A percentile compares a stretch with the other conserved stretches of the same genome.
Conservation (phyloP, 2,888 invertebrate genomes). For the Heliconius ethilla region DNA sequence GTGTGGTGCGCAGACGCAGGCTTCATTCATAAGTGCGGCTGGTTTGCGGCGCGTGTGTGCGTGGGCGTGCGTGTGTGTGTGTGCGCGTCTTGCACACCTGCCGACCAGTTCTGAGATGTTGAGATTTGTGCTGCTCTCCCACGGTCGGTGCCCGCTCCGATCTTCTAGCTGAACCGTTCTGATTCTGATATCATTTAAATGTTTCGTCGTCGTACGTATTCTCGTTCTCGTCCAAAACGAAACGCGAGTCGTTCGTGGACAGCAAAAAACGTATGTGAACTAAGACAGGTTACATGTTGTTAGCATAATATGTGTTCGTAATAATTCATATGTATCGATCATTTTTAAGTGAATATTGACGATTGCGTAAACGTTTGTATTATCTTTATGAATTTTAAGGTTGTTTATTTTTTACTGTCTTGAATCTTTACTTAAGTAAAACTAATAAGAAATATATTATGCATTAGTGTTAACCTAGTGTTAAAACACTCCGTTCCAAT, state of each 20-base stretch:
- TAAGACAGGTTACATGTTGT: slow-evolving; percentile 35
- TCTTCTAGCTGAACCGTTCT: slow-evolving; percentile 73
- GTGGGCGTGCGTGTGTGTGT: slow-evolving; percentile 50
- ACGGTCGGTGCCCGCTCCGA: slow-evolving; percentile 80
- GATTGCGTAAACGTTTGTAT: not conserved
- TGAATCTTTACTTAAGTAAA: not conserved
- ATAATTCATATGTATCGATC: slow-evolving; percentile 24
- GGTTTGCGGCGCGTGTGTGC: slow-evolving; percentile 59
- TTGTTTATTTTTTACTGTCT: not conserved
- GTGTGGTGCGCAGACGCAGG: slow-evolving; percentile 53
- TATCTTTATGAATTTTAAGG: not conserved
- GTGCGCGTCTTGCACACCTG: slow-evolving; percentile 73
- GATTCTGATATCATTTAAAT: slow-evolving; percentile 76
- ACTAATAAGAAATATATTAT: not conserved
- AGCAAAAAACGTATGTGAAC: slow-evolving; percentile 40
- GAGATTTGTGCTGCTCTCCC: slow-evolving; percentile 82
- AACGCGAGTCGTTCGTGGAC: slow-evolving; percentile 36
- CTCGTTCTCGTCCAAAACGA: slow-evolving; percentile 24
- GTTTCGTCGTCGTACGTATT: slow-evolving; percentile 42
- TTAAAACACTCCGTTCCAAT: too few species aligned
- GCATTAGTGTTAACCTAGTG: too few species aligned
- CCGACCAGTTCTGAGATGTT: slow-evolving; percentile 82
- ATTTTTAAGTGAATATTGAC: slow-evolving; percentile 11
- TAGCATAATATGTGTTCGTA: slow-evolving; percentile 27
- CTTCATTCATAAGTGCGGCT: slow-evolving; percentile 78